Conservation (phyloP, 2,888 invertebrate genomes). For the Oscheius sp. region DNA sequence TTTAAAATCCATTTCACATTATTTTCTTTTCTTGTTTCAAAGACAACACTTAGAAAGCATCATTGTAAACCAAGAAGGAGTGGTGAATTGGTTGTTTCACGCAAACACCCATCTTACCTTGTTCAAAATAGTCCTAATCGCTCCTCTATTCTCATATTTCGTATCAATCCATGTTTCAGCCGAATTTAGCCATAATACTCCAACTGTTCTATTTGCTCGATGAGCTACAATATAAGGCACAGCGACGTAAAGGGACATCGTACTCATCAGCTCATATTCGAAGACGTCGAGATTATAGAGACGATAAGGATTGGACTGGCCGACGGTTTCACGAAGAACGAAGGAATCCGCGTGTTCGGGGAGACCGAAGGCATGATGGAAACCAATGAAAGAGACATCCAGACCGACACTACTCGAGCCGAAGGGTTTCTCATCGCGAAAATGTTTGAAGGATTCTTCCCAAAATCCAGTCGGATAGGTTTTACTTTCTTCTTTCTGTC, state of each 20-base stretch:
- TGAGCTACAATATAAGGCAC: constrained; percentile 91
- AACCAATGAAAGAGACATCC: constrained; percentile 90
- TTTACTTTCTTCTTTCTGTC: constrained; percentile 71
- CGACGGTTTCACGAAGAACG: constrained; percentile 83
- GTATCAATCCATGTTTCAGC: constrained; percentile 98
- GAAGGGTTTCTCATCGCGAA: constrained; percentile 90
- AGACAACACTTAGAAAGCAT: no score
- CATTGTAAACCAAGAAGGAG: neutral
- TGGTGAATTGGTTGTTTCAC: no score
- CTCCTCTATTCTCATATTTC: constrained; percentile 42
- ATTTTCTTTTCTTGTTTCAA: no score
- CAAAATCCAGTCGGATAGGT: constrained; percentile 80
- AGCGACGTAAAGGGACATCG: constrained; percentile 95
- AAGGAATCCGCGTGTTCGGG: constrained; percentile 96
- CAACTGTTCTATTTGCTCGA: constrained; percentile 80
- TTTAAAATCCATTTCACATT: no score
- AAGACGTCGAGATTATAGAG: constrained; percentile 97
- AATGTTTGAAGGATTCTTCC: constrained; percentile 94
- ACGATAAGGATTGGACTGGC: constrained; percentile 44
- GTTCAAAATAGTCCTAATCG: constrained; percentile 69
- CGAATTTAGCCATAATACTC: constrained; percentile 95
- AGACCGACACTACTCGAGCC: constrained; percentile 73
- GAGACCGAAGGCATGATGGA: constrained; percentile 90
- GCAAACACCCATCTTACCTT: constrained; percentile 71
- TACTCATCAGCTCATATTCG: constrained; percentile 91